phyloP scores from a whole-genome alignment of 2,888 invertebrate species.

The Selenia dentaria region DNA sequence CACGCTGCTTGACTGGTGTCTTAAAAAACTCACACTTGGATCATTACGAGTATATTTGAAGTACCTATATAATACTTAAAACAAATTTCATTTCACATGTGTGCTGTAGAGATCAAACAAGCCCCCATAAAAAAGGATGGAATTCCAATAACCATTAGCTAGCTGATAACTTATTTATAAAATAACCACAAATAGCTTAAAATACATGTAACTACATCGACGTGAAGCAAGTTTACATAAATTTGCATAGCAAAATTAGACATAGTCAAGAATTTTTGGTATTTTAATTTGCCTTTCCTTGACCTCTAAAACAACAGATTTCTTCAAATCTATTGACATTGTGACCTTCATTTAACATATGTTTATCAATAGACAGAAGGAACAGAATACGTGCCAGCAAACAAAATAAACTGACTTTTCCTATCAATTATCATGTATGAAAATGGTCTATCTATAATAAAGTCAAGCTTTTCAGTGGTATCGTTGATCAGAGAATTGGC shows the following conservation, averaged over 20 bases:
- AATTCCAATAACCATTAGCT: too few relatives aligned
- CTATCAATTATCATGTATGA: slow-evolving; percentile 60
- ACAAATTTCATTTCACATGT: too few relatives aligned
- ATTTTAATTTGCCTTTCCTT: background rate
- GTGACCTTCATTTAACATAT: slow-evolving; percentile 6
- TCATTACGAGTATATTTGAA: too few relatives aligned
- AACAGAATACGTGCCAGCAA: slow-evolving; percentile 58
- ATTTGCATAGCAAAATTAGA: background rate
- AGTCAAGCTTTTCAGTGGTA: slow-evolving; percentile 32
- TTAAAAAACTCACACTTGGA: too few relatives aligned
- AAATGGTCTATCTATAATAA: slow-evolving; percentile 57
- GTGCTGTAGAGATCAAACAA: too few relatives aligned
- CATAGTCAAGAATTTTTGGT: slow-evolving; percentile 5
- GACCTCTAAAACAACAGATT: background rate
- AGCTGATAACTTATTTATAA: too few relatives aligned
- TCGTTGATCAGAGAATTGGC: slow-evolving; percentile 39
- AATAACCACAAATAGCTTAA: too few relatives aligned
- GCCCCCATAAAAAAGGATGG: too few relatives aligned
- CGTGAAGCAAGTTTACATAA: background rate
- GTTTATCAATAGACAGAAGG: slow-evolving; percentile 45
- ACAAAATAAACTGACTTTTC: slow-evolving; percentile 57
- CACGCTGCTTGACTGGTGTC: too few relatives aligned
- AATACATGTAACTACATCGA: too few relatives aligned
- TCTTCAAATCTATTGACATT: background rate
- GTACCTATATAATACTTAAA: too few relatives aligned